Evolutionary conservation across 1,140 invertebrate species (phyloP), one percentile per base, ranked within the genome.

Genomic region (Acromyrmex heyeri): DNA sequence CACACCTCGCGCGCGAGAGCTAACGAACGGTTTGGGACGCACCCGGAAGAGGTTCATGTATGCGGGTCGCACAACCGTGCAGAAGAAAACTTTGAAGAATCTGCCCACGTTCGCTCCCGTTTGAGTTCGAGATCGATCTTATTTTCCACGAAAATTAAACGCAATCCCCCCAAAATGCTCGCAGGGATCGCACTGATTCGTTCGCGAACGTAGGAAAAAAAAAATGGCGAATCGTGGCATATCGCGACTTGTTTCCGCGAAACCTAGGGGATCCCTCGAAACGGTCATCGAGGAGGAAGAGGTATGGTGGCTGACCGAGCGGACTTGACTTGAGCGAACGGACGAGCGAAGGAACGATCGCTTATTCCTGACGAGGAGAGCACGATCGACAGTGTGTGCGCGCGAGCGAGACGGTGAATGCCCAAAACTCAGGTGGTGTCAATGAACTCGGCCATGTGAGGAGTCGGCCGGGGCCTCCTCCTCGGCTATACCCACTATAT

Each of bases 361-460:
- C 83, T 90, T 90, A 90, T 89, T 86, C 85, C 64, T 72, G 86
- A 92, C 88, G 86, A 86, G 59, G 90, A 88, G 72, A 38, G 85
- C 83, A 67, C 81, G 85, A 91, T 87, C 64, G 75, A 57, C 59
- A 87, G 59, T 55, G 61, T 24, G 72, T 70, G 69, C 85, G 92
- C 78, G 88, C 87, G 91, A 95, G 90, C 90, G 91, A 92, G 92
- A 93, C 81, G 91, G 90, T 92, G 92, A 94, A 93, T 95, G 94
- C 94, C 94, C 93, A 95, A 95, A 95, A 95, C 93, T 91, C 86
- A 93, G 94, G 89, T 94, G 93, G 93, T 95, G 95, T 95, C 95
- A 95, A 95, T 95, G 95, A 95, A 95, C 94, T 91, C 94, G 91
- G 91, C 93, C 94, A 95, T 95, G 94, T 94, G 94, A 95, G 94